Evolutionary conservation across 2,113 vertebrate genomes (phyloP).

Genomic region (Uropsilus gracilis): DNA sequence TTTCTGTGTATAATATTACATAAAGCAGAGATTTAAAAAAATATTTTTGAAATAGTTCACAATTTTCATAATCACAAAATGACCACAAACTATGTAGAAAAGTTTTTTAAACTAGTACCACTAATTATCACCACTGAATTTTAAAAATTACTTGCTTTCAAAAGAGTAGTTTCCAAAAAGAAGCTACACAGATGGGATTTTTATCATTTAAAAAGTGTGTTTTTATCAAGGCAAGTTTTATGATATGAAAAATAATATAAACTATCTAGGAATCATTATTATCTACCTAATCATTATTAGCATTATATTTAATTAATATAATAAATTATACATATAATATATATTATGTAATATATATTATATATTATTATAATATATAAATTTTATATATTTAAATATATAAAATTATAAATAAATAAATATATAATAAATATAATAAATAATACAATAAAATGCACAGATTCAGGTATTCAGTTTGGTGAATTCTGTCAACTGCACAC

Average conservation of each 20-base stretch:
- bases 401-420: too few species aligned
- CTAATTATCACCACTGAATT: not conserved
- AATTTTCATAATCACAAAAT: slow-evolving; percentile 34
- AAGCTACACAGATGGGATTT: not conserved
- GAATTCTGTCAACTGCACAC: not conserved
- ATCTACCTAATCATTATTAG: not conserved
- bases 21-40: not conserved
- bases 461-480: not conserved
- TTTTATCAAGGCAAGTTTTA: slow-evolving; percentile 35
- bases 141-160: not conserved
- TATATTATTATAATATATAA: too few species aligned
- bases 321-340: too few species aligned
- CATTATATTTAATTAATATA: not conserved
- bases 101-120: not conserved
- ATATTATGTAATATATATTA: too few species aligned
- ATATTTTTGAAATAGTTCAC: not conserved
- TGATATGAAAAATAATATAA: not conserved
- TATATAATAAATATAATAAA: not conserved
- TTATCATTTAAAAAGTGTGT: not conserved
- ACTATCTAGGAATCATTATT: not conserved
- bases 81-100: not conserved
- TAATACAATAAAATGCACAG: not conserved
- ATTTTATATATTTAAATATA: too few species aligned
- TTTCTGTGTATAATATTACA: not conserved
- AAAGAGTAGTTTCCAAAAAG: not conserved